Base-by-base conservation (phyloP, 2,888 invertebrate species). In the Leucoptera coffeella region DNA sequence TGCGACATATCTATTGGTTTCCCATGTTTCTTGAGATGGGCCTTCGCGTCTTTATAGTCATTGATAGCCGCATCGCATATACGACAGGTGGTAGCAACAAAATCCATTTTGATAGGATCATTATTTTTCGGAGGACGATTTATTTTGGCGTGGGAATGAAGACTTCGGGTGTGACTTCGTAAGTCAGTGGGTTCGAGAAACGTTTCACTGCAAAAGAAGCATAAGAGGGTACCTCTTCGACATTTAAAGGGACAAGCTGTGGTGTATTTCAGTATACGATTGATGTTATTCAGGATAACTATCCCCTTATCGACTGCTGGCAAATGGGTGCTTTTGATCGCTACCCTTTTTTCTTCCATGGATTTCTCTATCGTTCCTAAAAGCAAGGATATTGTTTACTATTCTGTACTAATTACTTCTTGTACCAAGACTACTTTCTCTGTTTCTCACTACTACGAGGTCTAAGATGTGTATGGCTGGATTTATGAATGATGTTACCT, bases 181-280 rank as follows among this genome's bases (percentile, higher is more conserved):
- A 69, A 40, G 30, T 55, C 57, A 14, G 62, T 64, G 0, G 67
- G 65, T 33, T 65, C 67, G 14, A 64, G 30, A 29, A 65, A 67
- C 0, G 55, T 52, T 20, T 34, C 47, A 35, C 57, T 65, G 33
- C 69, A 69, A 33, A 54, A 69, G 39, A 50, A 67, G 33, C 69
- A 69, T 9, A 61, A 36, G 28, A 64, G 67, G 0, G 54, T 50
- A 4, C 67, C 67, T 38, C 59, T 61, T 19, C 61, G 52, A 32
- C 65, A 69, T 35, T 64, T 67, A 34, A 69, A 69, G 6, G 67
- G 67, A 37, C 57, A 67, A 0, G 67, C 67, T 1, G 67, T 65
- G 30, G 52, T 54, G 0, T 51, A 44, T 20, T 58, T 51, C 37
- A 67, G 41, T 30, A 65, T 55, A 24, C 46, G 42, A 4, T 50